Conservation (phyloP, 2,888 invertebrate species). For the Caenorhabditis sp. region DNA sequence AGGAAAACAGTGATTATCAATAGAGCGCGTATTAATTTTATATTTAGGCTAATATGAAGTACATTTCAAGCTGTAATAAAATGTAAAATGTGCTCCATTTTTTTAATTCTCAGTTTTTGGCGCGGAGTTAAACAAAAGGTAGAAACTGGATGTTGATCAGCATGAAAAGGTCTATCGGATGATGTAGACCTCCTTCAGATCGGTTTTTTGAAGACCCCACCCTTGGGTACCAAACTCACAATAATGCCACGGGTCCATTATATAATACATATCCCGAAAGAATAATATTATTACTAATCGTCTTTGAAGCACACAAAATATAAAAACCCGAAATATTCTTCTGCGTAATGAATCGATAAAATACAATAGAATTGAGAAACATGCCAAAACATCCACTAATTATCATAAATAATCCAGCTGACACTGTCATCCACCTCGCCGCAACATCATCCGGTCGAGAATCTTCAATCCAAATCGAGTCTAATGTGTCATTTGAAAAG, state of each 20-base stretch:
- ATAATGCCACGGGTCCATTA: constrained; percentile 30
- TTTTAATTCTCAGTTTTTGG: no score
- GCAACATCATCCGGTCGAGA: constrained; percentile 33
- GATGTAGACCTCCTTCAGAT: no score
- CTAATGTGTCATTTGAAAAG: constrained; percentile 17
- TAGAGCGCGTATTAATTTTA: no score
- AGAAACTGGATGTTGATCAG: no score
- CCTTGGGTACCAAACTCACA: constrained; percentile 21
- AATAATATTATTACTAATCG: constrained; percentile 28
- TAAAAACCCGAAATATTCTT: constrained; percentile 32
- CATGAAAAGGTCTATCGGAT: no score
- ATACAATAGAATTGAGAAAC: not conserved
- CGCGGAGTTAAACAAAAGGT: no score
- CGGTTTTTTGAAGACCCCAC: no score
- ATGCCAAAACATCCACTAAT: not conserved
- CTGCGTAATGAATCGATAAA: constrained; percentile 2
- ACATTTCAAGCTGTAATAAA: no score
- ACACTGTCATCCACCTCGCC: constrained; percentile 25
- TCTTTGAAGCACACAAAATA: constrained; percentile 36
- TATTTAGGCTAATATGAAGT: no score
- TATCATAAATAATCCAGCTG: constrained; percentile 28
- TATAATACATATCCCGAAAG: constrained; percentile 21
- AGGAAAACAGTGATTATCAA: no score
- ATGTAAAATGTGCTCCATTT: no score
- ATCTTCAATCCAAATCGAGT: constrained; percentile 30